Evolutionary conservation across 1,140 invertebrate genomes (phyloP).

Genomic region (Procambarus clarkii): DNA sequence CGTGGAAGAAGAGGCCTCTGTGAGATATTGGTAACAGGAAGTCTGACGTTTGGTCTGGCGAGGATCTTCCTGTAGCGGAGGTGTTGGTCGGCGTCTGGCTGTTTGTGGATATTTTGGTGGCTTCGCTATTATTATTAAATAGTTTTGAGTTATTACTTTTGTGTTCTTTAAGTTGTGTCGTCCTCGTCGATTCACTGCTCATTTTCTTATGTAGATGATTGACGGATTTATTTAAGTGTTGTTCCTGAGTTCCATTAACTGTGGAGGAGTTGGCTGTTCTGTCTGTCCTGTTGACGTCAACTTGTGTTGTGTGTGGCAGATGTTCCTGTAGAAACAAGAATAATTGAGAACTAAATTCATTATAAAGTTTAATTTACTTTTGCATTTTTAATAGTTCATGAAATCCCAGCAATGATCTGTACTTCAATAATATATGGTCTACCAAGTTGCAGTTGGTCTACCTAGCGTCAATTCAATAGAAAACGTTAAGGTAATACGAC

Average conservation of each 20-base stretch:
- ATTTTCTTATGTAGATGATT: background rate
- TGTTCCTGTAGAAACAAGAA: background rate
- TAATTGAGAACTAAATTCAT: too few relatives aligned
- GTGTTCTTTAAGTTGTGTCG: too few relatives aligned
- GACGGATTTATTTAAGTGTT: background rate
- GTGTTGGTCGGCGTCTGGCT: background rate
- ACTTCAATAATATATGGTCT: too few relatives aligned
- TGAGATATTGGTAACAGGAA: conserved; percentile 12
- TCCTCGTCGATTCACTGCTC: background rate
- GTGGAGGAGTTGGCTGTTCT: background rate
- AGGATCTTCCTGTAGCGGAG: background rate
- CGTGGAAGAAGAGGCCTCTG: conserved; percentile 47
- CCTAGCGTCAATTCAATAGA: too few relatives aligned
- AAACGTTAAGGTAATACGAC: too few relatives aligned
- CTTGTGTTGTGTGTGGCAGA: background rate
- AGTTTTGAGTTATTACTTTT: background rate
- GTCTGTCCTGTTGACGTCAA: background rate
- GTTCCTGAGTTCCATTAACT: background rate
- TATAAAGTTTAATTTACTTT: too few relatives aligned
- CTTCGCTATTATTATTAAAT: background rate
- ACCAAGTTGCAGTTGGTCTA: too few relatives aligned
- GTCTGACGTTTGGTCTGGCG: conserved; percentile 16
- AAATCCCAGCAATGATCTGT: too few relatives aligned
- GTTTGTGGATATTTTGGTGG: background rate
- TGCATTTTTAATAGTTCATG: too few relatives aligned